phyloP scores from a whole-genome alignment of 2,888 invertebrate species.

The Fragum sueziense region DNA sequence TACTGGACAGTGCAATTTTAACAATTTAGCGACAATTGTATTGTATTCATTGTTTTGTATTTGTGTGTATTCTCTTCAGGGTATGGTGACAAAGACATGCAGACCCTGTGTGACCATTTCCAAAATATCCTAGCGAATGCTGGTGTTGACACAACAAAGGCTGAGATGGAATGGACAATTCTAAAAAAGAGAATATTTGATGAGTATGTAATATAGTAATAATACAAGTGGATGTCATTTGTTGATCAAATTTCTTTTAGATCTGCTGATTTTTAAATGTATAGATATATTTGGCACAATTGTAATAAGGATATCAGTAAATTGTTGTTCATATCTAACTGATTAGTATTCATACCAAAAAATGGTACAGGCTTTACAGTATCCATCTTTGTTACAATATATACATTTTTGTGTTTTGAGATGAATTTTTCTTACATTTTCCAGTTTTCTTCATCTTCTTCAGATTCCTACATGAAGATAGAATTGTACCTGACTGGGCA shows the following conservation, averaged over 20 bases:
- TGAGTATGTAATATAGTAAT: background rate
- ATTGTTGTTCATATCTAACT: background rate
- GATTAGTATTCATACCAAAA: background rate
- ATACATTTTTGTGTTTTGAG: background rate
- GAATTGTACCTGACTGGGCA: background rate
- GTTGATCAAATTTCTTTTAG: background rate
- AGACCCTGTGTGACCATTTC: slow-evolving; percentile 21
- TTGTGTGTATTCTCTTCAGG: slow-evolving; percentile 18
- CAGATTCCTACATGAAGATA: background rate
- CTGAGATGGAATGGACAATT: slow-evolving; percentile 33
- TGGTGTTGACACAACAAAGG: slow-evolving; percentile 10
- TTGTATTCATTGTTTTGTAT: background rate
- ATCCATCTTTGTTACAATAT: background rate
- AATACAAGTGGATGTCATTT: background rate
- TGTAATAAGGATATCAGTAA: too few relatives aligned
- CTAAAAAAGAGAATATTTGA: slow-evolving; percentile 27
- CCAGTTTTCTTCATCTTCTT: background rate
- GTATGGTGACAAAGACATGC: slow-evolving; percentile 35
- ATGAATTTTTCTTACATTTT: background rate
- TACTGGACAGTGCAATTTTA: background rate
- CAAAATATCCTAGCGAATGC: background rate
- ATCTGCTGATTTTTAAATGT: too few relatives aligned
- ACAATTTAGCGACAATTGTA: background rate
- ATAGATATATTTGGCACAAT: too few relatives aligned
- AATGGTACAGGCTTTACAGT: too few relatives aligned